Evolutionary conservation across 2,888 invertebrate genomes (phyloP), one percentile per base, ranked within the genome.

Genomic region (Lochmaea capreae): DNA sequence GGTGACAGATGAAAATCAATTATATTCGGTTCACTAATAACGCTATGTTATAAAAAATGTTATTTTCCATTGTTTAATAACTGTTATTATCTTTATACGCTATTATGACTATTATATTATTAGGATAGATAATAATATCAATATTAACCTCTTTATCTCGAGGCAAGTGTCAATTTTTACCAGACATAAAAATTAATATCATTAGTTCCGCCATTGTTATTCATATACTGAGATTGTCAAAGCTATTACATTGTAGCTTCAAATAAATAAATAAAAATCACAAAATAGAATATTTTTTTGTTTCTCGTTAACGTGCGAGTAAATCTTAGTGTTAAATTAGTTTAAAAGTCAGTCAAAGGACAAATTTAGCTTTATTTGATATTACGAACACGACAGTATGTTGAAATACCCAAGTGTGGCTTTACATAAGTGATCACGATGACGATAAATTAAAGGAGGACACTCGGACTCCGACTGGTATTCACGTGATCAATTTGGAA

Each of bases 401-500:
- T 54, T 10, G 54, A 18, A 10, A 54, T 54, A 16, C 54, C 16
- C 8, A n/a, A 16, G n/a, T 8, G 16, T 9, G n/a, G n/a, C 16
- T 49, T 49, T 14, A 49, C 46, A 49, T 49, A 49, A 54, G 9
- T 18, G 52, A 54, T 54, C 52, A 54, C 52, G 52, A 54, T 54
- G 18, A 54, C 52, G 52, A 54, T 54, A 54, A 54, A 54, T 9
- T 54, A 18, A 18, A 46, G 16, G 8, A 54, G 16, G 54, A 54
- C 18, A 54, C 10, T 54, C 18, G 18, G 10, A 10, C n/a, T 54
- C 39, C 62, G 10, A 18, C n/a, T 42, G 62, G 39, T 62, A 2
- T 43, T 62, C 62, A 63, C 62, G 62, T 63, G 62, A 63, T 63
- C 43, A 43, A 43, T 43, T 43, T 43, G 43, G 18, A 63, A 43